A percentile compares a stretch with the other conserved stretches of the same genome.
These are phyloP conservation scores for Sapayoa aenigma DNA, from an alignment of 2,113 vertebrate genomes.

Conservation along the genomic window DNA sequence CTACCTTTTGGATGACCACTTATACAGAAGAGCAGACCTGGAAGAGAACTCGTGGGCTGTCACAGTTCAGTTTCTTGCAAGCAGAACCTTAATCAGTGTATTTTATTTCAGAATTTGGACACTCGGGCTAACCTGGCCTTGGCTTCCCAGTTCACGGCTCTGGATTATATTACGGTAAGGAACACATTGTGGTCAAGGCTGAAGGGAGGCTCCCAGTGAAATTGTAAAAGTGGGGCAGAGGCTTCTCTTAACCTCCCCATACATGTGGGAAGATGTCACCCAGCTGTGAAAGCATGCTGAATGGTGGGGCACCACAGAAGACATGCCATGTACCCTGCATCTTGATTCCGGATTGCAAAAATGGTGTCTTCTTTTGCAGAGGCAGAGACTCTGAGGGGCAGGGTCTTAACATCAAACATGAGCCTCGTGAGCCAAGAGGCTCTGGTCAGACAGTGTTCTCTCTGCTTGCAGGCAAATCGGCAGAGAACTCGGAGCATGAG, in stretches of 20 bases:
- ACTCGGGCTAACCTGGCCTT: slow-evolving; percentile 54
- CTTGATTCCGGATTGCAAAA: neutral
- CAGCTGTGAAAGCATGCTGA: neutral
- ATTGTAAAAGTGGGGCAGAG: neutral
- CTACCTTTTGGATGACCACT: neutral
- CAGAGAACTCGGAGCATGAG: slow-evolving; percentile 64
- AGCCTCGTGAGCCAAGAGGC: neutral
- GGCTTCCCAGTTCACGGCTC: slow-evolving; percentile 60
- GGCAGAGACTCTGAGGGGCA: neutral
- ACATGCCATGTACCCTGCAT: neutral
- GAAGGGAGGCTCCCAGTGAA: neutral
- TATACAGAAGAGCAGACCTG: neutral
- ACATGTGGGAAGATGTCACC: rapidly evolving
- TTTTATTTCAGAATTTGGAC: slow-evolving; percentile 66
- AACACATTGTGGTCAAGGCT: neutral
- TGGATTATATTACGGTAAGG: slow-evolving; percentile 71
- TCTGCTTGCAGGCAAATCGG: slow-evolving; percentile 65
- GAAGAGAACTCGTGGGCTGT: neutral
- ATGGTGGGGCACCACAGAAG: neutral
- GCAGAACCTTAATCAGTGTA: neutral
- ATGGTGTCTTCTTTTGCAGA: neutral
- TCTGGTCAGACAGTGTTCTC: neutral
- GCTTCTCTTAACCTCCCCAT: neutral
- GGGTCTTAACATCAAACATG: neutral
- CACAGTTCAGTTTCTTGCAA: neutral